Percentiles rank a stretch among this genome's conserved stretches.
Evolutionary conservation across 2,797 vertebrate genomes (phyloP).

Genomic region (Acanthurus lineatus): DNA sequence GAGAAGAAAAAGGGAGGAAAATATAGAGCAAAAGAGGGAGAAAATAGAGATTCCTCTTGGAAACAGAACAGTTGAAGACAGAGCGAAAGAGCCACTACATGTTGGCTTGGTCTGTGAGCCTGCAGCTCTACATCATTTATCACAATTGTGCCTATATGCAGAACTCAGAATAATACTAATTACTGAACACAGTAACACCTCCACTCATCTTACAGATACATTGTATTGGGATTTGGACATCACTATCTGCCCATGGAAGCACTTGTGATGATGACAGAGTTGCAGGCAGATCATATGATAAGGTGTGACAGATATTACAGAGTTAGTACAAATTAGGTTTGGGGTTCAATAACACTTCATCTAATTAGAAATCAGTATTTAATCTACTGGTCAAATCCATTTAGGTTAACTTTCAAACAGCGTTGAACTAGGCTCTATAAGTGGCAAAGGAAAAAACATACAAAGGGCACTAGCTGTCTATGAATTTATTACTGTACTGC

Average conservation of each 20-base stretch:
- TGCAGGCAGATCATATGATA: not conserved
- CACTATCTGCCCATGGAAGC: conserved; percentile 12
- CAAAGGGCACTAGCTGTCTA: too few relatives aligned
- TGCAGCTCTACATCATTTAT: conserved; percentile 38
- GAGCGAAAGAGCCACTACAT: conserved; percentile 11
- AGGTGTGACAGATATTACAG: not conserved
- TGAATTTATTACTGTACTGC: too few relatives aligned
- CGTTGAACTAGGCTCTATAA: not conserved
- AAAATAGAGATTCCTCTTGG: conserved; percentile 56
- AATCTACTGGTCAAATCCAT: not conserved
- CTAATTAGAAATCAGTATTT: not conserved
- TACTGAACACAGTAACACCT: conserved; percentile 25
- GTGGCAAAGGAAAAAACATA: too few relatives aligned
- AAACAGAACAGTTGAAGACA: conserved; percentile 44
- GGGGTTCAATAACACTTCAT: not conserved
- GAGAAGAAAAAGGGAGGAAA: conserved; percentile 9
- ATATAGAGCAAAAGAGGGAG: conserved; percentile 20
- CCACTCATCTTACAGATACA: conserved; percentile 33
- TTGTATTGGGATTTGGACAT: conserved; percentile 6
- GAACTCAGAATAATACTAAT: conserved; percentile 26
- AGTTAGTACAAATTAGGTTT: conserved; percentile 1
- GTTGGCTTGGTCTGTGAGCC: conserved; percentile 1
- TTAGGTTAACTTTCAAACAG: not conserved
- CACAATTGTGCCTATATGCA: conserved; percentile 24
- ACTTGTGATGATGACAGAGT: not conserved